A percentile compares a stretch with the other conserved stretches of the same genome.
Conservation (phyloP, 2,888 invertebrate species). For the Ditula angustiorana region DNA sequence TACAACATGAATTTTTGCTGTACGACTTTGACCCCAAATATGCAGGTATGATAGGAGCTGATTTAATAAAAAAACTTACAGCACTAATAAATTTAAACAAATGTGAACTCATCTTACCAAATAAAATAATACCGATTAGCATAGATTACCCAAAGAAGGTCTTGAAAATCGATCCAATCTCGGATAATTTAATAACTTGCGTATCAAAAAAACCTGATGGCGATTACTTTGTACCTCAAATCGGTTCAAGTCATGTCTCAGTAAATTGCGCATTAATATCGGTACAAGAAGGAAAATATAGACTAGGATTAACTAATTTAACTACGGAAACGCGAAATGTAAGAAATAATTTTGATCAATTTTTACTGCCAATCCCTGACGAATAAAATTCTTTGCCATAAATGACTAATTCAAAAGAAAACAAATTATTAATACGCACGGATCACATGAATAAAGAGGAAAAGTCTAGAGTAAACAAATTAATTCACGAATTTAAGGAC, state of each 20-base stretch:
- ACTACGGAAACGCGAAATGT: neutral
- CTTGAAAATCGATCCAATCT: conserved; percentile 1
- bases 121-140: neutral
- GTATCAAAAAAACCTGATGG: neutral
- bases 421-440: neutral
- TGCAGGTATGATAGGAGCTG: conserved; percentile 16
- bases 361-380: neutral
- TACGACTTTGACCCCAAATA: conserved; percentile 46
- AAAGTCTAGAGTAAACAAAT: neutral
- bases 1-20: conserved; percentile 48
- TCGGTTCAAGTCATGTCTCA: neutral
- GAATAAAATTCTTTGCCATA: neutral
- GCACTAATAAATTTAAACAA: conserved; percentile 7
- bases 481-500: neutral
- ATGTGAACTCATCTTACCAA: neutral
- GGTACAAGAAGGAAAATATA: neutral
- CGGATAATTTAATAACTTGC: conserved; percentile 1
- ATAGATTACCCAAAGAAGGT: neutral
- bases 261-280: neutral
- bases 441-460: neutral
- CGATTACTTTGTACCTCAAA: neutral
- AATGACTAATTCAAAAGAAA: neutral
- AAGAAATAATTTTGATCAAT: neutral
- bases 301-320: neutral
- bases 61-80: conserved; percentile 11